Evolutionary conservation across 2,888 invertebrate species (phyloP).

Genomic region (Erpobdella octoculata): DNA sequence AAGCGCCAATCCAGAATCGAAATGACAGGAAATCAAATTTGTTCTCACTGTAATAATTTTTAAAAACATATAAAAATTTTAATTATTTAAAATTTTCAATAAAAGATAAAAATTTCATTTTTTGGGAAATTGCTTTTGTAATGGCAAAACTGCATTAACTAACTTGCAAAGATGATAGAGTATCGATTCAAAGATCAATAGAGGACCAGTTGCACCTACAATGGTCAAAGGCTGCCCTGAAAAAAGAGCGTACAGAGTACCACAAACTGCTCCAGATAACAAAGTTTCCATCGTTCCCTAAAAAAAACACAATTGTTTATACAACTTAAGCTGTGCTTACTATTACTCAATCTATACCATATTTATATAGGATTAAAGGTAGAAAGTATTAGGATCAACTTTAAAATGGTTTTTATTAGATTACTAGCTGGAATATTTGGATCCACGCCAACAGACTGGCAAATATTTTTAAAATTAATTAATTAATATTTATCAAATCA

Average conservation of each 20-base stretch:
- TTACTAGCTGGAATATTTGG: too few species aligned
- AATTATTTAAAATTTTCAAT: background rate
- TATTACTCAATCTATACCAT: too few species aligned
- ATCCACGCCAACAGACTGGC: too few species aligned
- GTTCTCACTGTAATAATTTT: constrained; percentile 63
- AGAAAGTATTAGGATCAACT: too few species aligned
- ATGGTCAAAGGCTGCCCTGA: constrained; percentile 55
- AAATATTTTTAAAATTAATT: too few species aligned
- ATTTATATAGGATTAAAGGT: too few species aligned
- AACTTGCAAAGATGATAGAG: constrained; percentile 47
- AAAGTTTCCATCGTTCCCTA: constrained; percentile 58
- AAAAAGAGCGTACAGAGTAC: constrained; percentile 49
- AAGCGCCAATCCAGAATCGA: constrained; percentile 89
- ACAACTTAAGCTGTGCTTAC: too few species aligned
- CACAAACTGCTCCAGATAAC: constrained; percentile 54
- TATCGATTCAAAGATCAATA: constrained; percentile 55
- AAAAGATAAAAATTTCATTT: background rate
- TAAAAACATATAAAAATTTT: too few species aligned
- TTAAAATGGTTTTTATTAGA: too few species aligned
- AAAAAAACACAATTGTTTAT: background rate
- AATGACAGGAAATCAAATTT: constrained; percentile 89
- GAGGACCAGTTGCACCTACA: constrained; percentile 54
- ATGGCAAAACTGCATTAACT: background rate
- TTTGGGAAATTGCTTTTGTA: background rate
- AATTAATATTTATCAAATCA: too few species aligned